Evolutionary conservation across 2,797 vertebrate genomes (phyloP).

Genomic region (Siniperca obscura): DNA sequence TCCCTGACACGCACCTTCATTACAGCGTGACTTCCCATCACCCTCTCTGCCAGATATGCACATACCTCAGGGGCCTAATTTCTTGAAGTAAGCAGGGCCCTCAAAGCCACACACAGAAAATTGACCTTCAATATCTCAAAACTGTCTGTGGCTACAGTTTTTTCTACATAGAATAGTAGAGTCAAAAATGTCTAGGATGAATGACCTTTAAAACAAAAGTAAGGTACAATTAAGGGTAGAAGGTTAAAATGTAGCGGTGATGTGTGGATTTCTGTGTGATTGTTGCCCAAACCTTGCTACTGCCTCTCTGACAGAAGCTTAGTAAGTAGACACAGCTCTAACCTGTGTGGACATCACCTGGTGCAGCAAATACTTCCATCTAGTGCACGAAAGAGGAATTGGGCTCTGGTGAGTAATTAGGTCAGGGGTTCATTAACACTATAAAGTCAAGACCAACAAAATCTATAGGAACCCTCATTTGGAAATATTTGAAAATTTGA

Average conservation of each 20-base stretch:
- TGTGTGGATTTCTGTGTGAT: background rate
- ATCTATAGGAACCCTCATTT: background rate
- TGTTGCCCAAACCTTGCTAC: background rate
- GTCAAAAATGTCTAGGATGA: conserved; percentile 27
- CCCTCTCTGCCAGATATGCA: conserved; percentile 38
- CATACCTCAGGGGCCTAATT: conserved; percentile 55
- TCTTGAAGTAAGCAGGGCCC: conserved; percentile 46
- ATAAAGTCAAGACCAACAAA: background rate
- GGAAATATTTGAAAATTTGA: background rate
- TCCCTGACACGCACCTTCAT: conserved; percentile 45
- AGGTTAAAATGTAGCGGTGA: background rate
- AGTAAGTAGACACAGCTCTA: conserved; percentile 8
- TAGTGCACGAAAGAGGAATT: conserved; percentile 46
- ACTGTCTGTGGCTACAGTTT: conserved; percentile 35
- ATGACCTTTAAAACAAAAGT: conserved; percentile 49
- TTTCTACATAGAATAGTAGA: conserved; percentile 24
- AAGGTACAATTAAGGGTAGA: conserved; percentile 2
- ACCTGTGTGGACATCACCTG: background rate
- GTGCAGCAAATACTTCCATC: conserved; percentile 51
- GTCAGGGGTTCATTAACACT: background rate
- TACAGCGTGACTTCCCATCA: conserved; percentile 40
- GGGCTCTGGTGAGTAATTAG: background rate
- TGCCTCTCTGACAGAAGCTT: background rate
- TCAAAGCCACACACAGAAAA: conserved; percentile 52
- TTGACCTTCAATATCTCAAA: conserved; percentile 62